Base-by-base conservation (phyloP, 2,797 vertebrate species). In the Sebastes nivosus region DNA sequence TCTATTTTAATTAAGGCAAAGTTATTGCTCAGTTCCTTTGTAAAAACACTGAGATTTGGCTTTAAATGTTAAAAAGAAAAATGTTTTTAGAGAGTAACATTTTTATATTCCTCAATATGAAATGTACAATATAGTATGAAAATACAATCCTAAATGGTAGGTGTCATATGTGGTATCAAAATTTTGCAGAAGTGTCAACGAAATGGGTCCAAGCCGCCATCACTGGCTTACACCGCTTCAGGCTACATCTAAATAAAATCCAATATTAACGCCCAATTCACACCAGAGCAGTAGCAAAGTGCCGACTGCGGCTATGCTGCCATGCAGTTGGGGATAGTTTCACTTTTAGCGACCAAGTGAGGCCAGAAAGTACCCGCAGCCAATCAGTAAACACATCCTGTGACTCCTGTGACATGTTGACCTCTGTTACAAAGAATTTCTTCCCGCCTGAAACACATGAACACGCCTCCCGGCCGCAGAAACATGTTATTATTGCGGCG, bases 401-500 rank as follows among this genome's bases (percentile, higher is more conserved):
- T 46, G 42, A 46, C 14, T 46, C 42, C 42, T 46, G 42, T 46
- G 14, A 46, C 42, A 46, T 18, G 6, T 7, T 46, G 42, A 46
- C 42, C 42, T 16, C 11, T 46, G 14, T 46, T 46, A 3, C 42
- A 46, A 46, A 46, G 42, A 46, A 0, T 46, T 8, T 18, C 0
- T 46, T 46, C 14, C 6, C 6, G 14, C 42, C 42, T 1, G 42
- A 46, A 46, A 7, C 1, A 0, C 16, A 18, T 46, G 38, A 42
- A 42, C 5, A 14, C 38, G 38, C 38, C 13, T 42, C 38, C 38
- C 38, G 13, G 38, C 5, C 5, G 5, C 38, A 42, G 38, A 36
- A 36, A 36, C 0, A 36, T 5, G 4, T 38, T 38, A 0, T 38
- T 46, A 0, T 18, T 46, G 0, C 6, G 42, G 16, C 42, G 0